Percentiles rank a stretch among this genome's conserved stretches.
phyloP scores from a whole-genome alignment of 53 echinoderm and acorn worm species.

The Antedon mediterranea region DNA sequence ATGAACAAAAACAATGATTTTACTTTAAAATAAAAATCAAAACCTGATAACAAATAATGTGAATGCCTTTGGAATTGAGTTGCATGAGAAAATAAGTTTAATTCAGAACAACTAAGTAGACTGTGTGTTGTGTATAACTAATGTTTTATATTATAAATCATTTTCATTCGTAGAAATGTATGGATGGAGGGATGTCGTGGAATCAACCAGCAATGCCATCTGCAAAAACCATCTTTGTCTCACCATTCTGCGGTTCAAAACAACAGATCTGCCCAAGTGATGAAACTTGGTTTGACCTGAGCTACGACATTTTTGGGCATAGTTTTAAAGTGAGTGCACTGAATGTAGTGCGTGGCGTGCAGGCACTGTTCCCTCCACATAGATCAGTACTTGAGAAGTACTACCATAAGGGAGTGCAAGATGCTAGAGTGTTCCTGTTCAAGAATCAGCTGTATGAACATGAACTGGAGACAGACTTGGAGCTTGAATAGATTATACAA shows the following conservation, averaged over 20 bases:
- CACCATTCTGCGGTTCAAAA: conserved; percentile 50
- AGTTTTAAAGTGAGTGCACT: conserved; percentile 38
- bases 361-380: conserved; percentile 42
- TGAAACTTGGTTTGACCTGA: conserved; percentile 25
- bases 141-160: too few relatives aligned
- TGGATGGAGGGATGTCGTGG: conserved; percentile 41
- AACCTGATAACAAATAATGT: too few relatives aligned
- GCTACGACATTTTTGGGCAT: conserved; percentile 36
- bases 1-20: too few relatives aligned
- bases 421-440: conserved; percentile 35
- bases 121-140: too few relatives aligned
- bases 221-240: conserved; percentile 41
- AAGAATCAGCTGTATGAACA: conserved; percentile 16
- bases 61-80: too few relatives aligned
- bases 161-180: conserved; percentile 38
- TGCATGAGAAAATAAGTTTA: too few relatives aligned
- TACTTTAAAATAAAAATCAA: too few relatives aligned
- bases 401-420: conserved; percentile 25
- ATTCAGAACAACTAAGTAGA: too few relatives aligned
- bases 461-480: conserved; percentile 4
- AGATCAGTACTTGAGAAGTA: conserved; percentile 24
- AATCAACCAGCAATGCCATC: conserved; percentile 43
- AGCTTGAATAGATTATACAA: not conserved
- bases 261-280: conserved; percentile 65
- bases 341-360: conserved; percentile 38